phyloP scores from a whole-genome alignment of 2,113 vertebrate species.

The Peromyscus polionotus region DNA sequence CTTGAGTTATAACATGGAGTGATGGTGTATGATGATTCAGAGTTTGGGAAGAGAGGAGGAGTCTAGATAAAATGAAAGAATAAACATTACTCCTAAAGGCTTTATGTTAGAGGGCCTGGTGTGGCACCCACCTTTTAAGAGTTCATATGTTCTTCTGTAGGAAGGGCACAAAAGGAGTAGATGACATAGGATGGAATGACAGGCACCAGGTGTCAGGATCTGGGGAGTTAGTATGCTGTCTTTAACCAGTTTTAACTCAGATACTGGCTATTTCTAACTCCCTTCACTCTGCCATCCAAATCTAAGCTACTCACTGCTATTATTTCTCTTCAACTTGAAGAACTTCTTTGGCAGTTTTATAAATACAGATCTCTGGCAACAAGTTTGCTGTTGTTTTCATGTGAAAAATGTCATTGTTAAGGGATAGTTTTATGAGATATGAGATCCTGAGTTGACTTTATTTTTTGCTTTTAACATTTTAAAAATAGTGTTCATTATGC shows the following conservation, averaged over 20 bases:
- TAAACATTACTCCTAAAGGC: neutral
- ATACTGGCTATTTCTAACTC: neutral
- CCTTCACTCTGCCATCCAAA: neutral
- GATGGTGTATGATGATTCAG: neutral
- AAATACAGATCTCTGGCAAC: neutral
- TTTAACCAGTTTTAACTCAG: neutral
- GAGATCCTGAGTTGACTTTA: slow-evolving; percentile 20
- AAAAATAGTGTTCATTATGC: neutral
- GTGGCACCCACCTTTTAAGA: neutral
- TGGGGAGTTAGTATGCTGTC: neutral
- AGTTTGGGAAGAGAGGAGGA: neutral
- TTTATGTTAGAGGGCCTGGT: neutral
- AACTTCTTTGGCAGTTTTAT: slow-evolving; percentile 32
- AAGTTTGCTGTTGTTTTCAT: slow-evolving; percentile 21
- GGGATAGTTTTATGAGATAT: slow-evolving; percentile 4
- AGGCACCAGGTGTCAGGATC: neutral
- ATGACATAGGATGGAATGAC: neutral
- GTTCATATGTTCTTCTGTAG: neutral
- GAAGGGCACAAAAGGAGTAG: neutral
- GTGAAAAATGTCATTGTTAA: slow-evolving; percentile 36
- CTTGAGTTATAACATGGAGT: neutral
- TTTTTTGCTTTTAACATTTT: neutral
- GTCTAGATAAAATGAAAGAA: neutral
- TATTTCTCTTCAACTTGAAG: neutral
- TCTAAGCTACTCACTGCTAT: neutral